These are phyloP conservation scores for Macrotis lagotis DNA, from an alignment of 2,113 vertebrate genomes.

Conservation along the genomic window DNA sequence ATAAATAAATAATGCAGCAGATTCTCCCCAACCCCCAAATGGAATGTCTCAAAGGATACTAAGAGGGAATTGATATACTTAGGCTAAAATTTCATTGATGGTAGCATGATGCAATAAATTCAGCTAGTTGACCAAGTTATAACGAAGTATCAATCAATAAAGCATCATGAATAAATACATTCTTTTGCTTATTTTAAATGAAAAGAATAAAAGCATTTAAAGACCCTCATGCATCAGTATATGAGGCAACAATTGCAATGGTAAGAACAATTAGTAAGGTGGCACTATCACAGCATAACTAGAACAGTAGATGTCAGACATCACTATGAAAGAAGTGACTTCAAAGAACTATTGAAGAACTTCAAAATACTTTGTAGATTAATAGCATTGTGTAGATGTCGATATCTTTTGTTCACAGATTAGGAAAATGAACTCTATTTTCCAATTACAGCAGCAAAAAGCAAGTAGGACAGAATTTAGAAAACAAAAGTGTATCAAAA, in stretches of 20 bases:
- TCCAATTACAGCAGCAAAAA: background rate
- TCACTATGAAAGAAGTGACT: background rate
- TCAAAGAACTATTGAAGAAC: background rate
- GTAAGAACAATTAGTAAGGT: background rate
- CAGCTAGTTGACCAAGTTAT: background rate
- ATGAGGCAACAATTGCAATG: background rate
- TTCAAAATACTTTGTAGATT: background rate
- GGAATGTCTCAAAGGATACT: background rate
- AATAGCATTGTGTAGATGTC: background rate
- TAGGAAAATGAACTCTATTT: background rate
- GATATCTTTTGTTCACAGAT: background rate
- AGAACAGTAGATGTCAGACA: background rate
- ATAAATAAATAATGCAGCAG: no score
- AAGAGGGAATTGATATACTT: background rate
- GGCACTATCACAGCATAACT: background rate
- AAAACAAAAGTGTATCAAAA: background rate
- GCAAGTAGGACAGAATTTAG: background rate
- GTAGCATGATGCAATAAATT: background rate
- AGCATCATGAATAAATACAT: background rate
- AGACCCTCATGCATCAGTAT: background rate
- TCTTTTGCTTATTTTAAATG: background rate
- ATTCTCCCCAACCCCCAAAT: background rate
- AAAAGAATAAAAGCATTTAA: background rate
- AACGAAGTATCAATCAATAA: background rate
- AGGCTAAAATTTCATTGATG: background rate